Conservation (phyloP, 1,140 invertebrate genomes). For the Wasmannia auropunctata region DNA sequence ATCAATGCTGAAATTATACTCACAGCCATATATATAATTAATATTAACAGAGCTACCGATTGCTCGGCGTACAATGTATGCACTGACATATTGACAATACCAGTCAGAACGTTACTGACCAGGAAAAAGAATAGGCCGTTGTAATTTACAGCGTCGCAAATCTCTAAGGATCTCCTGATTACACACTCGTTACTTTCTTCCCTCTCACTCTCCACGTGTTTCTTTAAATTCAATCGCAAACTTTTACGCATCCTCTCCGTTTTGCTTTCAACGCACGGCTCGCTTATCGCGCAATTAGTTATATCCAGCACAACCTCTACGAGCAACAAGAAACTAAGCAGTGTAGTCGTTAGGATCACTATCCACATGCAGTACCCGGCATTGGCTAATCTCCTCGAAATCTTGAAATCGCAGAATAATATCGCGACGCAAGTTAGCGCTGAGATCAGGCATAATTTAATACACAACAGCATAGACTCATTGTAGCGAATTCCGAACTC, state of each 20-base stretch:
- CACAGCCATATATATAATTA: conserved; percentile 87
- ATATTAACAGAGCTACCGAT: conserved; percentile 85
- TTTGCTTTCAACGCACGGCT: background rate
- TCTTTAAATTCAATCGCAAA: conserved; percentile 35
- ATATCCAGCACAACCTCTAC: conserved; percentile 85
- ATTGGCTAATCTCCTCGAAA: conserved; percentile 92
- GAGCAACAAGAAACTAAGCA: conserved; percentile 86
- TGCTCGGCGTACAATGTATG: conserved; percentile 86
- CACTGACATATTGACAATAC: conserved; percentile 90
- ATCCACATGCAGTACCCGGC: conserved; percentile 91
- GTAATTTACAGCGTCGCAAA: conserved; percentile 89
- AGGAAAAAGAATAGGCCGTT: conserved; percentile 93
- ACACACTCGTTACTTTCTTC: conserved; percentile 33
- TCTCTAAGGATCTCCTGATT: conserved; percentile 83
- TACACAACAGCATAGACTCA: conserved; percentile 75
- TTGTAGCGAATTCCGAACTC: conserved; percentile 72
- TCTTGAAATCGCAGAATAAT: conserved; percentile 84
- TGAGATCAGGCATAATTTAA: conserved; percentile 82
- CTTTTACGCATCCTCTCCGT: conserved; percentile 17
- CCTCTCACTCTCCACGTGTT: conserved; percentile 22
- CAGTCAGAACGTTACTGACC: conserved; percentile 92
- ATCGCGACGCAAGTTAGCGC: conserved; percentile 84
- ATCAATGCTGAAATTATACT: conserved; percentile 80
- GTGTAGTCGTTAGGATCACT: conserved; percentile 86
- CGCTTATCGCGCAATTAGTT: conserved; percentile 34